Evolutionary conservation across 2,888 invertebrate species (phyloP).

Genomic region (Ctena decussata): DNA sequence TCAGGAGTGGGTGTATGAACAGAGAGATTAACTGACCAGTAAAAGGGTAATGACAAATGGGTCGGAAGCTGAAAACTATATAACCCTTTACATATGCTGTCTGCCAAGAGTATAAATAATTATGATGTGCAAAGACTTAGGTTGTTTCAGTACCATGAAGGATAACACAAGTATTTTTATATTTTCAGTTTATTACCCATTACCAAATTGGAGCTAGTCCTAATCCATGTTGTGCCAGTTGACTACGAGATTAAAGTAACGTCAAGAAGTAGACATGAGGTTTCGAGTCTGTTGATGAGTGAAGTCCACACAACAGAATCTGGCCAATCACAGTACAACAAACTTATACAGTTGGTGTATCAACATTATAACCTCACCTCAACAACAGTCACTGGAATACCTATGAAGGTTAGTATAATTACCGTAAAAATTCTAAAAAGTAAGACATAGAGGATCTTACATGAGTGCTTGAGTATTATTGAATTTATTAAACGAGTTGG

Average conservation of each 20-base stretch:
- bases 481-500: no score
- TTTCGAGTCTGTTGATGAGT: slow-evolving; percentile 70
- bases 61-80: no score
- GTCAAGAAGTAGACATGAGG: slow-evolving; percentile 89
- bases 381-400: slow-evolving; percentile 98
- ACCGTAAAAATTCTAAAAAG: no score
- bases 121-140: no score
- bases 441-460: no score
- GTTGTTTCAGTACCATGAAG: no score
- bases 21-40: no score
- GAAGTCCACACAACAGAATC: slow-evolving; percentile 83
- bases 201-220: slow-evolving; percentile 95
- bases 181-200: slow-evolving; percentile 90
- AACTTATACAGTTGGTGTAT: slow-evolving; percentile 86
- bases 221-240: slow-evolving; percentile 95
- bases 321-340: slow-evolving; percentile 82
- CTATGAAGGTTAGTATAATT: slow-evolving; percentile 94
- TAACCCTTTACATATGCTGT: no score
- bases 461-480: no score
- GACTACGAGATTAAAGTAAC: slow-evolving; percentile 93
- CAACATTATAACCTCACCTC: slow-evolving; percentile 96
- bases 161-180: neutral
- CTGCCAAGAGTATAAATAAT: no score
- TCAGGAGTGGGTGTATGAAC: no score
- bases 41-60: no score